Conservation (phyloP, 2,113 vertebrate species). For the Cervus canadensis region DNA sequence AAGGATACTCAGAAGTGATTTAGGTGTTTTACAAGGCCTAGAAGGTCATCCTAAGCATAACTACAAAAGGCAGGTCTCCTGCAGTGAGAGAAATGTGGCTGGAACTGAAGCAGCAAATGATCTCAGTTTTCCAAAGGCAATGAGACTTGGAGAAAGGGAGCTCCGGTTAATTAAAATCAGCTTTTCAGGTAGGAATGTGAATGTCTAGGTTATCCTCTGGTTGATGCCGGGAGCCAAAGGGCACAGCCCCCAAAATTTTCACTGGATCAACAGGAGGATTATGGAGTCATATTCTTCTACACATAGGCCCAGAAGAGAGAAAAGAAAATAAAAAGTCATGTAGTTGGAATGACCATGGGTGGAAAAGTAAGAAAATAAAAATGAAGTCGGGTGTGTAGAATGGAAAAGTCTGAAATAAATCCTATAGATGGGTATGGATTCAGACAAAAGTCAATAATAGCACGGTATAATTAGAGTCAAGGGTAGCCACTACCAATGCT, state of each 20-base stretch:
- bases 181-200: neutral
- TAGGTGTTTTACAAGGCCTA: neutral
- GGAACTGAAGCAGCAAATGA: neutral
- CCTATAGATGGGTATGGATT: neutral
- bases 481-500: neutral
- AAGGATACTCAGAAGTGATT: neutral
- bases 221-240: conserved; percentile 4
- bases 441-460: neutral
- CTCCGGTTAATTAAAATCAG: conserved; percentile 26
- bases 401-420: conserved; percentile 3
- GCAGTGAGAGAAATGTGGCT: neutral
- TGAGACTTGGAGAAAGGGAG: neutral
- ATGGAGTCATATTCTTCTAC: neutral
- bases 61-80: neutral
- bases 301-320: neutral
- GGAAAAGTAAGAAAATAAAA: neutral
- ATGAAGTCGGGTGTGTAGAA: neutral
- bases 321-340: neutral
- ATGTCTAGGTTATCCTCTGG: neutral
- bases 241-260: neutral
- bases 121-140: conserved; percentile 35
- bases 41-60: neutral
- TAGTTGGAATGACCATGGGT: neutral
- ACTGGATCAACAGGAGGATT: neutral
- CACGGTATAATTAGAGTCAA: neutral